These are phyloP conservation scores for Mormoops blainvillei DNA, from an alignment of 2,113 vertebrate genomes.

Conservation along the genomic window DNA sequence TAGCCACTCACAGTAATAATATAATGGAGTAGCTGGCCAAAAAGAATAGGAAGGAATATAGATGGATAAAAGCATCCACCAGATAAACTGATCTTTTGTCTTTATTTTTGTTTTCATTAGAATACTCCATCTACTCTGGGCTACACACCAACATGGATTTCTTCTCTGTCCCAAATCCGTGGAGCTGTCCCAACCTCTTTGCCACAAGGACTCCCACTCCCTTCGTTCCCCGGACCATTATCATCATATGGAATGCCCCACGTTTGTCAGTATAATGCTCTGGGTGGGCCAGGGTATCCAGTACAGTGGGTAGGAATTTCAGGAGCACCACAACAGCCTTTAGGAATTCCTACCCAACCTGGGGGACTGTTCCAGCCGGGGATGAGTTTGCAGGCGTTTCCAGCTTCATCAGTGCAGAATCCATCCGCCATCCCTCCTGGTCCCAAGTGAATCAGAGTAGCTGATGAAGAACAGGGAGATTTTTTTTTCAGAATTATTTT, in stretches of 20 bases:
- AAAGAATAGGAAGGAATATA: constrained; percentile 42
- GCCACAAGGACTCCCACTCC: constrained; percentile 74
- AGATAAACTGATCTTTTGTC: constrained; percentile 65
- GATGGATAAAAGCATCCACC: constrained; percentile 25
- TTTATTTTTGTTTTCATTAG: constrained; percentile 68
- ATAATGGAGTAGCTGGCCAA: not conserved
- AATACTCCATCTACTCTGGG: constrained; percentile 73
- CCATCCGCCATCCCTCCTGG: constrained; percentile 72
- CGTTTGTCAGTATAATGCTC: constrained; percentile 74
- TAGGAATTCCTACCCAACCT: constrained; percentile 71
- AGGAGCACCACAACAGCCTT: constrained; percentile 68
- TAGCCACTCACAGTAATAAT: not conserved
- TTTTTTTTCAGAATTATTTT: constrained; percentile 38
- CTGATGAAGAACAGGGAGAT: constrained; percentile 33
- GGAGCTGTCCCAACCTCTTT: constrained; percentile 73
- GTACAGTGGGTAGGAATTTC: constrained; percentile 80
- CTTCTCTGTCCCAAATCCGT: constrained; percentile 75
- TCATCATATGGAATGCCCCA: constrained; percentile 72
- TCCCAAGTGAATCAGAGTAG: constrained; percentile 71
- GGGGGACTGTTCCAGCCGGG: constrained; percentile 70
- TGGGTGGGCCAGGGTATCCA: constrained; percentile 69
- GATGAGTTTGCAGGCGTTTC: constrained; percentile 70
- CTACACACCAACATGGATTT: constrained; percentile 79
- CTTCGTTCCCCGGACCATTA: constrained; percentile 80
- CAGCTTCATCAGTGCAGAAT: constrained; percentile 70